phyloP scores from a whole-genome alignment of 2,113 vertebrate species.

The Benitochromis conjunctus region DNA sequence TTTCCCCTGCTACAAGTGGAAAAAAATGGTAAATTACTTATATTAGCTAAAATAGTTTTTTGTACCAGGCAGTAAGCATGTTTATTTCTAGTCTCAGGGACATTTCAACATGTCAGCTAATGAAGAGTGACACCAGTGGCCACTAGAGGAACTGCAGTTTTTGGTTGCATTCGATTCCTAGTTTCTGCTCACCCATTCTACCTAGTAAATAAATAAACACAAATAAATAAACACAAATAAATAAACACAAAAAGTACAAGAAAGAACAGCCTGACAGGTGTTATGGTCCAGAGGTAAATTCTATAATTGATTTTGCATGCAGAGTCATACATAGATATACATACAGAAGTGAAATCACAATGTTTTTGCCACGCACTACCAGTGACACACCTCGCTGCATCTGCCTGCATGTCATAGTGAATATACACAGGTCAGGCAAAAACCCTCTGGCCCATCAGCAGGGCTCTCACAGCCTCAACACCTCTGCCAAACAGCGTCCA shows the following conservation, averaged over 20 bases:
- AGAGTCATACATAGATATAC: background rate
- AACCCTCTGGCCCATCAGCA: constrained; percentile 21
- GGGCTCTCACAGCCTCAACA: constrained; percentile 30
- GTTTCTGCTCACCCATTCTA: background rate
- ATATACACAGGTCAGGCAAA: background rate
- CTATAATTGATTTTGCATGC: background rate
- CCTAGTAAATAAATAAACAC: background rate
- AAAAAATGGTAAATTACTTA: background rate
- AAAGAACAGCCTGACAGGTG: background rate
- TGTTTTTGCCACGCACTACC: background rate
- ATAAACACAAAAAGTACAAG: background rate
- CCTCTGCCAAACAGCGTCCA: constrained; percentile 16
- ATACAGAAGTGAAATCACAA: background rate
- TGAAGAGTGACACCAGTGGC: background rate
- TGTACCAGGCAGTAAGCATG: background rate
- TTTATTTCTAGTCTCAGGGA: background rate
- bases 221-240: background rate
- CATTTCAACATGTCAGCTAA: background rate
- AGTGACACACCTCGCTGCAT: background rate
- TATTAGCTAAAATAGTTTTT: background rate
- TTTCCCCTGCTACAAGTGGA: background rate
- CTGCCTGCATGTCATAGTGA: background rate
- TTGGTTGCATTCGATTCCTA: background rate
- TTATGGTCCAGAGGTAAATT: background rate
- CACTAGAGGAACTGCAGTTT: background rate